phyloP scores from a whole-genome alignment of 92 coral and sea anemone species.

The Parazoanthus darwini region DNA sequence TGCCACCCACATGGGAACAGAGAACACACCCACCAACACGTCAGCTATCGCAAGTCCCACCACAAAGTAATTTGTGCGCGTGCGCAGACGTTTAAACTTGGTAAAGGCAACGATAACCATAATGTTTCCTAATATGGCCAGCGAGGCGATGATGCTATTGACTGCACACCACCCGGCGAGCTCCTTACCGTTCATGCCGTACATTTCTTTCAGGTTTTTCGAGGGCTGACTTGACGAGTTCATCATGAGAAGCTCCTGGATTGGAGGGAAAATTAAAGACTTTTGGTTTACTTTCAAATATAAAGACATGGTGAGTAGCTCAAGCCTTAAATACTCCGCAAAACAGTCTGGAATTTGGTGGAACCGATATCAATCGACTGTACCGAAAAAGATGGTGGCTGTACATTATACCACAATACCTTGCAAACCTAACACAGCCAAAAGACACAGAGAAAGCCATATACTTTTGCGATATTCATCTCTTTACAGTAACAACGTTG shows the following conservation, averaged over 20 bases:
- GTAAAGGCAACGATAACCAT: slow-evolving; percentile 48
- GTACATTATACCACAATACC: no score
- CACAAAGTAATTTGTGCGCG: slow-evolving; percentile 54
- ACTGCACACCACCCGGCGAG: slow-evolving; percentile 45
- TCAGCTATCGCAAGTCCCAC: slow-evolving; percentile 54
- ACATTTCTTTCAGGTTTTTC: slow-evolving; percentile 20
- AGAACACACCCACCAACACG: slow-evolving; percentile 48
- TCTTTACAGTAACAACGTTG: no score
- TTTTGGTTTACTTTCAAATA: no score
- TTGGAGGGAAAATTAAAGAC: background rate
- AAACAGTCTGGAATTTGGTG: no score
- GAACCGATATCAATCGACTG: no score
- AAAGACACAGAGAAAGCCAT: no score
- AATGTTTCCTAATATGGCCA: slow-evolving; percentile 48
- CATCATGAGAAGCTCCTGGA: background rate
- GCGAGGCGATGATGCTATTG: slow-evolving; percentile 44
- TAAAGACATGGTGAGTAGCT: no score
- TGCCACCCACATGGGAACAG: slow-evolving; percentile 66
- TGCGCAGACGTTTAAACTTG: slow-evolving; percentile 51
- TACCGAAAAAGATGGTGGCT: no score
- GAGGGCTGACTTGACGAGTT: slow-evolving; percentile 16
- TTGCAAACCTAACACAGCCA: no score
- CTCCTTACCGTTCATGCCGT: slow-evolving; percentile 41
- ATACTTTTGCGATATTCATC: no score
- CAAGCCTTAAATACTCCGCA: no score